Base-by-base conservation (phyloP, 53 echinoderm and acorn worm species). In the Echinarachnius parma region DNA sequence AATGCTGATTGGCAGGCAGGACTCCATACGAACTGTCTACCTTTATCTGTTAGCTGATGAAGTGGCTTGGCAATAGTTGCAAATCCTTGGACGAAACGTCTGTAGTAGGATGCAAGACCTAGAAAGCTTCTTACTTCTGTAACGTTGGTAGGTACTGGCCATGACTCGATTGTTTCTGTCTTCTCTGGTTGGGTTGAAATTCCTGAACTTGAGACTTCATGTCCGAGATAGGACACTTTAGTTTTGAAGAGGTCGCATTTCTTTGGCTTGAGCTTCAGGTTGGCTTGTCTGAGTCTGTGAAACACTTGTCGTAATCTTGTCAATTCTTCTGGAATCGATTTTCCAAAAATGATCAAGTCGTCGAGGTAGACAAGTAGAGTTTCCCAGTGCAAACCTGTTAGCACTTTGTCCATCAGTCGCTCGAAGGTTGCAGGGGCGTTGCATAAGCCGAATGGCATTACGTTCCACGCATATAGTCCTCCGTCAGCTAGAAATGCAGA, bases 261-360 rank as follows among this genome's bases (percentile, higher is more conserved):
- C 19, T 34, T 48, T 28, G 78, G 78, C 46, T 70, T 78, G 25
- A 84, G 50, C 37, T 78, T 84, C 7, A 84, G 46, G 31, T 52
- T 52, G 0, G 84, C 84, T 34, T 47, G 28, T 8, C 42, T 31
- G 10, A 84, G 62, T 16, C 84, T 34, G 13, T 61, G 13, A 34
- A 84, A 60, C 0, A 79, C 74, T 4, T 36, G 28, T 47, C 26
- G 27, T 11, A 80, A 9, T 20, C 76, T 28, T 20, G 14, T 14
- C 0, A 66, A 9, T 27, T 75, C 66, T 18, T 76, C 77, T 9
- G 75, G 54, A 9, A 80, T 63, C 3, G 66, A 52, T 2, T 46
- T 64, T 7, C 64, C 86, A 26, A 80, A 84, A 3, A 84, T 44
- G 32, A 85, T 85, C 3, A 85, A 44, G 21, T 82, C 75, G 44